A percentile compares a stretch with the other conserved stretches of the same genome.
These are phyloP conservation scores for Nymphalis io DNA, from an alignment of 1,140 invertebrate species.

Conservation along the genomic window DNA sequence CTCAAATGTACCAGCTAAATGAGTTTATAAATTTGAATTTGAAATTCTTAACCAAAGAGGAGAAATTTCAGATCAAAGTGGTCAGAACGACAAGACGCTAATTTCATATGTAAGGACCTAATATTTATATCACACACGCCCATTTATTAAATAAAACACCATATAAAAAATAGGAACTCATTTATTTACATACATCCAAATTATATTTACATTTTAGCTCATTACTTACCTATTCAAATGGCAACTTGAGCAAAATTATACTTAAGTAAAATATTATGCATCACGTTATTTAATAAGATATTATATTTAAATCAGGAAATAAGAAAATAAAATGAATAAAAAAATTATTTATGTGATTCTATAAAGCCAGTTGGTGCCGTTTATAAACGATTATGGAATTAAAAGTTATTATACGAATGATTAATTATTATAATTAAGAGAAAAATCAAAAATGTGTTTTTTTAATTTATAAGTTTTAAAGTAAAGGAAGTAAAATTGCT, in stretches of 20 bases:
- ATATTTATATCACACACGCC: not conserved
- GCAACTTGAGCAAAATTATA: slow-evolving; percentile 73
- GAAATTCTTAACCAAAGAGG: too few relatives aligned
- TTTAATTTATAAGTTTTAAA: too few relatives aligned
- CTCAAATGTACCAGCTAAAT: too few relatives aligned
- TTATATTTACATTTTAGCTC: slow-evolving; percentile 68
- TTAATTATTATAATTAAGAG: slow-evolving; percentile 1
- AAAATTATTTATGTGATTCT: not conserved
- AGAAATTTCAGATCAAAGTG: too few relatives aligned
- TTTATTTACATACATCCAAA: slow-evolving; percentile 72
- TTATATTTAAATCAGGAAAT: not conserved
- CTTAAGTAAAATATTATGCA: slow-evolving; percentile 56
- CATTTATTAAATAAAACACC: slow-evolving; percentile 56
- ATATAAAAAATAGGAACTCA: slow-evolving; percentile 73
- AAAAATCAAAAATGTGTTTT: too few relatives aligned
- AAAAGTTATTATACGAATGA: not conserved
- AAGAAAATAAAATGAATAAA: slow-evolving; percentile 23
- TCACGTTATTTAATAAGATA: slow-evolving; percentile 26
- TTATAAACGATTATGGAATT: not conserved
- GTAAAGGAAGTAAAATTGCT: too few relatives aligned
- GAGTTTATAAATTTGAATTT: too few relatives aligned
- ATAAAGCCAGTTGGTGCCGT: not conserved
- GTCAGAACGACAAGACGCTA: too few relatives aligned
- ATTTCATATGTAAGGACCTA: too few relatives aligned
- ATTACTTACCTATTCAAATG: slow-evolving; percentile 62